phyloP scores from a whole-genome alignment of 1,140 invertebrate genomes.

The Magallana angulata region DNA sequence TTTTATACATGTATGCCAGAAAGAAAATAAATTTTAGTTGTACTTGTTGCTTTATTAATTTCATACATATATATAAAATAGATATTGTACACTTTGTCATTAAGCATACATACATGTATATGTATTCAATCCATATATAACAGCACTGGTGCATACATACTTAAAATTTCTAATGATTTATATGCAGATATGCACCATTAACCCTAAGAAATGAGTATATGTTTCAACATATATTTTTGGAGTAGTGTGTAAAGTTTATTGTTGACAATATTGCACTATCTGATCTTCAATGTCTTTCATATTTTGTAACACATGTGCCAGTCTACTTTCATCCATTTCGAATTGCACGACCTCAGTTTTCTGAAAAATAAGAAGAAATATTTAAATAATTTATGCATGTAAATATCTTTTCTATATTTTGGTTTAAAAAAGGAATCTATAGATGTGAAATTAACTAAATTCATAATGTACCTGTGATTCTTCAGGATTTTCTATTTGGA shows the following conservation, averaged over 20 bases:
- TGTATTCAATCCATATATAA: no score
- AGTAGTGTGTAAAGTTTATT: constrained; percentile 39
- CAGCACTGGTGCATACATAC: no score
- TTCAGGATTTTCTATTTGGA: constrained; percentile 68
- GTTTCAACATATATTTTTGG: no score
- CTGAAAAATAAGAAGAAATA: constrained; percentile 61
- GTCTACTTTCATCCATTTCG: constrained; percentile 74
- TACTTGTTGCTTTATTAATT: background rate
- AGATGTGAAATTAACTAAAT: background rate
- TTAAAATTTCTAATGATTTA: no score
- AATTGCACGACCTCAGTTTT: constrained; percentile 71
- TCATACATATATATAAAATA: no score
- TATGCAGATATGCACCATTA: no score
- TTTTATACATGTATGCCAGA: background rate
- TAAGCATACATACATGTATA: no score
- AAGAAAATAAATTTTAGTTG: background rate
- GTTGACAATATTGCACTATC: constrained; percentile 70
- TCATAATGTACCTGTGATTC: background rate
- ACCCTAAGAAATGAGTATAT: no score
- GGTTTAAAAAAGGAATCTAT: no score
- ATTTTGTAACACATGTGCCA: constrained; percentile 67
- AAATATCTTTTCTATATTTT: no score
- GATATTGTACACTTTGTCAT: no score
- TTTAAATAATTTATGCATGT: no score
- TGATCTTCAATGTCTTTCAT: constrained; percentile 75